Evolutionary conservation across 1,140 invertebrate genomes (phyloP), one percentile per base, ranked within the genome.

Genomic region (Oreohelix idahoensis): DNA sequence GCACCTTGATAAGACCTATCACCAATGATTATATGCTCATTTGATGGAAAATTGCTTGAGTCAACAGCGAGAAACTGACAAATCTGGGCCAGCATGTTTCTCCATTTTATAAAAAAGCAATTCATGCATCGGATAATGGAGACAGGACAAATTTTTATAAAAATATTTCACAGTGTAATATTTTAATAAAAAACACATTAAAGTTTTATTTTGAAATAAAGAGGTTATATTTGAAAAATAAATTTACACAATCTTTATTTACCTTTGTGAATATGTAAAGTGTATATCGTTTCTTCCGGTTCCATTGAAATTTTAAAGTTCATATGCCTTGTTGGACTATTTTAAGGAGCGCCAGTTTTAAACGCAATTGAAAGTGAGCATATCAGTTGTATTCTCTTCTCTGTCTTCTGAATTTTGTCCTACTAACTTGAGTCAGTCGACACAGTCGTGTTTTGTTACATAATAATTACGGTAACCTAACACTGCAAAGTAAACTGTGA

Each of bases 31-130:
- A 75, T 38, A 58, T 58, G 80, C 42, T 82, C 70, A 58, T 75
- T 63, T 58, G 26, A 23, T 15, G 70, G 49, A 74, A 75, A 82
- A 75, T 53, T 53, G 80, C 80, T 82, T 82, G 80, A 82, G 80
- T 82, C 80, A 82, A 82, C 80, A 82, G 45, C 70, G 45, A 82
- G 71, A 75, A 74, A 82, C 71, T 82, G 49, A 58, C 80, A 82
- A 75, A 82, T 82, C 80, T 82, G 80, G 80, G 70, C 80, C 80
- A 82, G 80, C 80, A 82, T 82, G 80, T 82, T 82, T 82, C 80
- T 53, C 69, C 80, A 82, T 82, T 82, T 69, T 82, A 17, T 45
- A 35, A 42, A 36, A 39, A 70, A 49, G 32, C 26, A 66, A 66
- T 66, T 66, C 29, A 1, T 1, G n/a, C n/a, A 29, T 32, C 63